Evolutionary conservation across 2,797 vertebrate genomes (phyloP), one percentile per base, ranked within the genome.

Genomic region (Thalassophryne amazonica): DNA sequence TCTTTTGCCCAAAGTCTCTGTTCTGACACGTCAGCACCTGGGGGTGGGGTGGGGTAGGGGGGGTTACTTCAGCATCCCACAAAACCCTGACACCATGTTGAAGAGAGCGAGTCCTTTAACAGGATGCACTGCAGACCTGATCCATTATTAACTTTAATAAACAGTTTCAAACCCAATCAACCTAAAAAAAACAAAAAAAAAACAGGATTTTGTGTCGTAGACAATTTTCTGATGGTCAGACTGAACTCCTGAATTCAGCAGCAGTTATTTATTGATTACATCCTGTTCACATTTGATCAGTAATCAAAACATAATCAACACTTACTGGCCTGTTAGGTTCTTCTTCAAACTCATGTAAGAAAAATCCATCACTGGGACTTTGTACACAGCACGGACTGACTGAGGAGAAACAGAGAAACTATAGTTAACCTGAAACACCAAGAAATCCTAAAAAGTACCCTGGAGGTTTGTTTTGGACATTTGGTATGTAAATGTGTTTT

Each of bases 21-120:
- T 52, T 60, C 60, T 63, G 73, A 33, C 12, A 38, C 9, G 54
- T 49, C 25, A 69, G 51, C 17, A 72, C 70, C 83, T 88, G 54
- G 0, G 20, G 8, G 13, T 4, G 20, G 13, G 6, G 20, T 36
- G 13, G 21, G 13, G n/a, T n/a, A n/a, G n/a, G n/a, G n/a, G n/a
- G n/a, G n/a, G n/a, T n/a, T n/a, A n/a, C n/a, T n/a, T n/a, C n/a
- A n/a, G n/a, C n/a, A n/a, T n/a, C n/a, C n/a, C n/a, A n/a, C n/a
- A n/a, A n/a, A n/a, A n/a, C n/a, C 3, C 15, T 9, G 21, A 46
- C 10, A 8, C 3, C n/a, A n/a, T n/a, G n/a, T n/a, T n/a, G n/a
- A n/a, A n/a, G n/a, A n/a, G n/a, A n/a, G n/a, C n/a, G n/a, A n/a
- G n/a, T n/a, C n/a, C n/a, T n/a, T n/a, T n/a, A n/a, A n/a, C n/a